Evolutionary conservation across 2,797 vertebrate species (phyloP).

Genomic region (Sebastes vulpes): DNA sequence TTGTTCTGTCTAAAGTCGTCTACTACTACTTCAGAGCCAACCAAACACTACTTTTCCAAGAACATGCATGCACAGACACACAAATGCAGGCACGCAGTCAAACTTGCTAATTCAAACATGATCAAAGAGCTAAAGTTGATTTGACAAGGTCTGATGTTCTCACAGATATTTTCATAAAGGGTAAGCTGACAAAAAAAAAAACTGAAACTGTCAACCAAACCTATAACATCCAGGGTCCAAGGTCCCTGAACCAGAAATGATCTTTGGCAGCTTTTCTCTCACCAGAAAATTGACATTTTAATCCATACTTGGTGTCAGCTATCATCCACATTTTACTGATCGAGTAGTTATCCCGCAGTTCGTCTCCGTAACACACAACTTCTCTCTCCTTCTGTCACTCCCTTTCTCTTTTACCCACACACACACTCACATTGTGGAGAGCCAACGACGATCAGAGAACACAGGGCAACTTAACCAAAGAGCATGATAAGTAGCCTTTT

Average conservation of each 20-base stretch:
- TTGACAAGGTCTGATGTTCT: conserved; percentile 23
- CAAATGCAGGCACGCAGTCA: not conserved
- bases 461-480: conserved; percentile 15
- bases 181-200: not conserved
- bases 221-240: not conserved
- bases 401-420: not conserved
- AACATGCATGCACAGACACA: conserved; percentile 2
- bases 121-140: conserved; percentile 4
- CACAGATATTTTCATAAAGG: conserved; percentile 1
- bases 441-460: conserved; percentile 48
- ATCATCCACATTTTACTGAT: conserved; percentile 17
- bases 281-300: conserved; percentile 10
- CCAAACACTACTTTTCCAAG: conserved; percentile 1
- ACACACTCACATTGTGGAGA: conserved; percentile 23
- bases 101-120: conserved; percentile 14
- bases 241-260: conserved; percentile 6
- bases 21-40: not conserved
- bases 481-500: conserved; percentile 42
- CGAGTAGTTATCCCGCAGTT: conserved; percentile 9
- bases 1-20: not conserved
- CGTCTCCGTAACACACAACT: conserved; percentile 3
- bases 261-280: conserved; percentile 23
- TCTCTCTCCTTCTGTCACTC: not conserved
- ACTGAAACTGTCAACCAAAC: conserved; percentile 1
- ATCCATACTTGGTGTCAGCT: conserved; percentile 16